Evolutionary conservation across 1,140 invertebrate species (phyloP).

Genomic region (Wiebesia pumilae): DNA sequence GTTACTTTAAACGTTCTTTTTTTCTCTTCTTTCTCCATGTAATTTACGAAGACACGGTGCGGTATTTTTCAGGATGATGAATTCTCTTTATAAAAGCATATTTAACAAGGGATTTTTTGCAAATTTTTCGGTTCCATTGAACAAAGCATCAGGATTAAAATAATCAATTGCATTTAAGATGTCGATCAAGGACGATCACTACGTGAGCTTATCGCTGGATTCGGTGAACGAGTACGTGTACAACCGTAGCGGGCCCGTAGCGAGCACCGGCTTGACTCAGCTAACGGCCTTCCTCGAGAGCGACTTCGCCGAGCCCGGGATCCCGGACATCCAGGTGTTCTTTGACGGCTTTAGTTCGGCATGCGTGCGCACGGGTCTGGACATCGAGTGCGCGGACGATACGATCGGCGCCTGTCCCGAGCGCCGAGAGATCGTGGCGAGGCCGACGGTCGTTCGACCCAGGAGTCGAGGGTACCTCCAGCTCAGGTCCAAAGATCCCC

Average conservation of each 20-base stretch:
- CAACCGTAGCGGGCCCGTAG: conserved; percentile 69
- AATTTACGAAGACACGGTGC: no score
- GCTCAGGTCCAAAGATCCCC: conserved; percentile 76
- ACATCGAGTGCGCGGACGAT: conserved; percentile 66
- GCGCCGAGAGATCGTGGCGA: conserved; percentile 64
- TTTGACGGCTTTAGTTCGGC: conserved; percentile 71
- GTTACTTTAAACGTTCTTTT: no score
- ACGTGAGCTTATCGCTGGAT: conserved; percentile 66
- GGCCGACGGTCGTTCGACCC: conserved; percentile 65
- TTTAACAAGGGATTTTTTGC: no score
- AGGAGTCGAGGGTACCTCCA: conserved; percentile 66
- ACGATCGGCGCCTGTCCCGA: conserved; percentile 58
- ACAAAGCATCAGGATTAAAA: no score
- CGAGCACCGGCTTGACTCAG: conserved; percentile 74
- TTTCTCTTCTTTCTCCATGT: no score
- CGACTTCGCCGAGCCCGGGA: conserved; percentile 58
- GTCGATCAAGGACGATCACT: conserved; percentile 67
- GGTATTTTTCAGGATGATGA: no score
- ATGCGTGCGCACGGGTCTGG: conserved; percentile 66
- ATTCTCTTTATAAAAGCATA: no score
- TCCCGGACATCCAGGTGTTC: conserved; percentile 70
- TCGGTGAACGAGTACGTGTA: conserved; percentile 69
- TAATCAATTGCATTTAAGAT: conserved; percentile 52
- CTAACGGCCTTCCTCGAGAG: conserved; percentile 71
- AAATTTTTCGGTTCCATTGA: neutral